A percentile compares a stretch with the other conserved stretches of the same genome.
Evolutionary conservation across 2,888 invertebrate genomes (phyloP).

Genomic region (Oligia strigilis): DNA sequence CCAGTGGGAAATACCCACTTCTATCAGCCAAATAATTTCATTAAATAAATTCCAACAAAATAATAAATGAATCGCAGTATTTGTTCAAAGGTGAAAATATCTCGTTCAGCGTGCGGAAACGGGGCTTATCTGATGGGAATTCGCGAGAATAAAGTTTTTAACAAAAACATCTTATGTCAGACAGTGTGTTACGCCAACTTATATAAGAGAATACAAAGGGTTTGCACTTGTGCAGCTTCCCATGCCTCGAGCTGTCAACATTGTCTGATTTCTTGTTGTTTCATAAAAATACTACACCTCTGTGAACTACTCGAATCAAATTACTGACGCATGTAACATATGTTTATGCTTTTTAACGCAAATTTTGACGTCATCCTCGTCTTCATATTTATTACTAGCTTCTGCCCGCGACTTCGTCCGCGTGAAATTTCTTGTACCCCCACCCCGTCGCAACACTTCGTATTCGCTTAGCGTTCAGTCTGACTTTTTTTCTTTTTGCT

Average conservation of each 20-base stretch:
- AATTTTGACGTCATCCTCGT: slow-evolving; percentile 38
- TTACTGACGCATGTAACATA: slow-evolving; percentile 48
- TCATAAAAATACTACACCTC: slow-evolving; percentile 49
- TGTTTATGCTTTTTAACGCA: slow-evolving; percentile 30
- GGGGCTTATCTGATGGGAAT: slow-evolving; percentile 58
- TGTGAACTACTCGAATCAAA: slow-evolving; percentile 70
- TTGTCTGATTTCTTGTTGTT: slow-evolving; percentile 79
- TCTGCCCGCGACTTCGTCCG: no score
- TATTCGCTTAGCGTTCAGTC: no score
- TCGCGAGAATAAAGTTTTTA: slow-evolving; percentile 52
- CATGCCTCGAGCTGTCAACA: slow-evolving; percentile 79
- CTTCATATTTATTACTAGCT: background rate
- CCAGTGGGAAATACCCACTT: slow-evolving; percentile 17
- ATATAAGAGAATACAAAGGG: slow-evolving; percentile 81
- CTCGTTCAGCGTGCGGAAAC: slow-evolving; percentile 54
- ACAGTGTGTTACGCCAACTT: slow-evolving; percentile 76
- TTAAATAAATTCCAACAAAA: slow-evolving; percentile 1
- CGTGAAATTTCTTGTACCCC: no score
- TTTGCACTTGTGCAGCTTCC: slow-evolving; percentile 84
- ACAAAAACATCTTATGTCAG: slow-evolving; percentile 71
- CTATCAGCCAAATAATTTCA: background rate
- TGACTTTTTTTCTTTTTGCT: no score
- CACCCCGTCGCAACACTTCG: no score
- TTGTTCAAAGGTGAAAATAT: slow-evolving; percentile 54
- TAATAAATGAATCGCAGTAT: slow-evolving; percentile 19